Percentiles rank a stretch among this genome's conserved stretches.
phyloP scores from a whole-genome alignment of 2,888 invertebrate species.

The Crematogaster levior region DNA sequence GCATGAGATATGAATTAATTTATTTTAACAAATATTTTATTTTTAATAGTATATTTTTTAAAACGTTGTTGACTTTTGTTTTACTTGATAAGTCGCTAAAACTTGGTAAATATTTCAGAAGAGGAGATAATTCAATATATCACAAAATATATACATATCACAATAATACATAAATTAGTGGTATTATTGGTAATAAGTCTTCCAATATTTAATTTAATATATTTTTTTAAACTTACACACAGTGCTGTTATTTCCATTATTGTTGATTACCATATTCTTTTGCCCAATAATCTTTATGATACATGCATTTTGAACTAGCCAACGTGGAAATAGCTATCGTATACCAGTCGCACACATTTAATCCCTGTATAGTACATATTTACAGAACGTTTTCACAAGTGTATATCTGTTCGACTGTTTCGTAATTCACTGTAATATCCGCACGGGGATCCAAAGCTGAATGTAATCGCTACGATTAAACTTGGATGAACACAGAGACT shows the following conservation, averaged over 20 bases:
- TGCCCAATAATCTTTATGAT: constrained; percentile 4
- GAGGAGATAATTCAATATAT: not conserved
- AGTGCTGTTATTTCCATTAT: constrained; percentile 15
- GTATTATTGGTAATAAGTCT: not conserved
- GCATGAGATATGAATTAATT: constrained; percentile 15
- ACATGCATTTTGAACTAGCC: not conserved
- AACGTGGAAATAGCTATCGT: not conserved
- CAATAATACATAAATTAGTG: not conserved
- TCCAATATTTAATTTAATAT: not conserved
- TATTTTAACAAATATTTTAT: not conserved
- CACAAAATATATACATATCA: not conserved
- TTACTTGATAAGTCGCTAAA: not conserved
- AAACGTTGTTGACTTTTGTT: not conserved
- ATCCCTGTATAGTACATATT: constrained; percentile 11
- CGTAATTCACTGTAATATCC: constrained; percentile 51
- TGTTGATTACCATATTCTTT: not conserved
- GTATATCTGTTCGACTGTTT: constrained; percentile 30
- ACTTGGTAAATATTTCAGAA: not conserved
- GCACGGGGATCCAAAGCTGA: constrained; percentile 33
- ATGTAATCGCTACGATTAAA: constrained; percentile 55
- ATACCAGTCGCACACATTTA: constrained; percentile 10
- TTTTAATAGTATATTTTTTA: not conserved
- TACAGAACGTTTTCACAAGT: constrained; percentile 29
- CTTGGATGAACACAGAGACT: constrained; percentile 52
- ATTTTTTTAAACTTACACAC: not conserved